Percentiles rank a stretch among this genome's conserved stretches.
phyloP scores from a whole-genome alignment of 2,888 invertebrate species.

The Carterocephalus palaemon region DNA sequence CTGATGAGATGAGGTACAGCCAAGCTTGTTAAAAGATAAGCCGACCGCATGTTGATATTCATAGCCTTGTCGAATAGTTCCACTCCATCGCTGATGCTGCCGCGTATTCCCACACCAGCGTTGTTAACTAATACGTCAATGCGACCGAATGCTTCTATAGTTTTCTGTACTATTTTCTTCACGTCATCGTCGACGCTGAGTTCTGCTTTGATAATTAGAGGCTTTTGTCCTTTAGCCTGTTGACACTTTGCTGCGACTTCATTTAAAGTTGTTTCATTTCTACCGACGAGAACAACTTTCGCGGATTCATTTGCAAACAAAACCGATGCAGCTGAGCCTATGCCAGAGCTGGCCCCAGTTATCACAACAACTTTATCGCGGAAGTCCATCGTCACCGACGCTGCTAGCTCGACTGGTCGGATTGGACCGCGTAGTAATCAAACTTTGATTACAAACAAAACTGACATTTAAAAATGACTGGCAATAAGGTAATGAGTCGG shows the following conservation, averaged over 20 bases:
- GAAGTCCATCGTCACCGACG: constrained; percentile 71
- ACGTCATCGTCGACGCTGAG: constrained; percentile 83
- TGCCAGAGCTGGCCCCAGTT: constrained; percentile 86
- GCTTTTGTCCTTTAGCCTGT: constrained; percentile 57
- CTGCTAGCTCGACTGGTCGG: constrained; percentile 18
- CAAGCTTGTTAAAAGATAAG: constrained; percentile 88
- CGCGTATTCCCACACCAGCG: constrained; percentile 88
- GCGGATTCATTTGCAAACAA: constrained; percentile 83
- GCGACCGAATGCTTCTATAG: constrained; percentile 82
- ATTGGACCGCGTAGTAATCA: no score
- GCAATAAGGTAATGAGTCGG: neutral
- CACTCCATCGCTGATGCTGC: constrained; percentile 88
- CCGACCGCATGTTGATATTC: constrained; percentile 88
- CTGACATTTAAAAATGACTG: no score
- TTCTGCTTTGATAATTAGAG: constrained; percentile 81
- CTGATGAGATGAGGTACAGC: constrained; percentile 89
- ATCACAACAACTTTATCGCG: constrained; percentile 79
- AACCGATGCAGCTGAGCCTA: constrained; percentile 83
- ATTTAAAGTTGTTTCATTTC: constrained; percentile 83
- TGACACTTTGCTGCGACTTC: constrained; percentile 80
- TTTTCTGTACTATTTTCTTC: constrained; percentile 81
- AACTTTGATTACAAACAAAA: neutral
- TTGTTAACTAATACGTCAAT: constrained; percentile 90
- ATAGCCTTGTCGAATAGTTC: constrained; percentile 91
- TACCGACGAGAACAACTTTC: constrained; percentile 81